Conservation (phyloP, 1,140 invertebrate genomes). For the Parapsyche elsis region DNA sequence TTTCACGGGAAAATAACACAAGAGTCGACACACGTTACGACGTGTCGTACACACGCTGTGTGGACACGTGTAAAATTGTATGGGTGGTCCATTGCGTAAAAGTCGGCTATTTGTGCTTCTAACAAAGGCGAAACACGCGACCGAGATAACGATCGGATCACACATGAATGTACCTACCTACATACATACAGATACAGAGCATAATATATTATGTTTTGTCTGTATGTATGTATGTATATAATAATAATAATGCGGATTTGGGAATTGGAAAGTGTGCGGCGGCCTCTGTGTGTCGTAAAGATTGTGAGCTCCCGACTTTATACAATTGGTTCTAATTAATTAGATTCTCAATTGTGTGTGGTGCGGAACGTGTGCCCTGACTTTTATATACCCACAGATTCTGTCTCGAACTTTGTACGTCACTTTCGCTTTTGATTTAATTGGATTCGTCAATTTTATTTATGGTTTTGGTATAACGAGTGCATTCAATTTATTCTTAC, state of each 20-base stretch:
- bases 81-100: neutral
- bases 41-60: neutral
- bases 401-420: neutral
- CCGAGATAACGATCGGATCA: conserved; percentile 55
- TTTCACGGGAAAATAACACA: neutral
- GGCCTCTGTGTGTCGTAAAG: conserved; percentile 28
- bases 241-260: conserved; percentile 42
- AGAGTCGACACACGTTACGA: neutral
- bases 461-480: too few species aligned
- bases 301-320: neutral
- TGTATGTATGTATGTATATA: neutral
- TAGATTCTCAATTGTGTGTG: conserved; percentile 21
- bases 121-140: conserved; percentile 51
- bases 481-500: too few species aligned
- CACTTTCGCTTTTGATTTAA: conserved; percentile 6
- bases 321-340: conserved; percentile 53
- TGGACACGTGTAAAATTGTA: conserved; percentile 20
- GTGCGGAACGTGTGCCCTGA: neutral
- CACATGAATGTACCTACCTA: conserved; percentile 56
- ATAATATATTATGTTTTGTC: conserved; percentile 24
- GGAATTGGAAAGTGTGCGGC: conserved; percentile 51
- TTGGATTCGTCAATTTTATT: too few species aligned
- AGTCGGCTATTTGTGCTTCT: neutral
- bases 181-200: too few species aligned
- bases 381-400: neutral